phyloP scores from a whole-genome alignment of 1,140 invertebrate species.

The Tetramorium alpestre region DNA sequence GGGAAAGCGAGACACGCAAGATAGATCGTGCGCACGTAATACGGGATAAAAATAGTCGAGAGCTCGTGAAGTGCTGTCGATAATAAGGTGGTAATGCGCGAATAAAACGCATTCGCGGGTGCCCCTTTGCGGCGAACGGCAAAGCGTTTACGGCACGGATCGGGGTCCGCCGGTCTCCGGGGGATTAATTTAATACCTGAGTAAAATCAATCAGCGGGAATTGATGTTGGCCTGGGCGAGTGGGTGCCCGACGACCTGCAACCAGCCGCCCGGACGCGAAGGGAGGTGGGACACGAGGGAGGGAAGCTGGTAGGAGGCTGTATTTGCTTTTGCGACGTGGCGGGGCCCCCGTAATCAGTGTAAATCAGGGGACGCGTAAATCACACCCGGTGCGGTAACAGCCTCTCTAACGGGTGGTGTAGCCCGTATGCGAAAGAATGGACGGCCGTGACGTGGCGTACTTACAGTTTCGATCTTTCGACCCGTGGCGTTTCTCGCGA shows the following conservation, averaged over 20 bases:
- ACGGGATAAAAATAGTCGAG: conserved; percentile 28
- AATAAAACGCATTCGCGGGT: conserved; percentile 40
- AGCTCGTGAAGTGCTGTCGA: conserved; percentile 14
- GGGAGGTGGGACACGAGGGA: conserved; percentile 54
- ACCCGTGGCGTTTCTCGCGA: background rate
- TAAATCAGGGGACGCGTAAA: conserved; percentile 86
- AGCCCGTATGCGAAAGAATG: conserved; percentile 42
- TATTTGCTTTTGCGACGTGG: conserved; percentile 83
- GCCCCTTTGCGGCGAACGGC: conserved; percentile 26
- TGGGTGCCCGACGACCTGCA: conserved; percentile 73
- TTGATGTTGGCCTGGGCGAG: conserved; percentile 79
- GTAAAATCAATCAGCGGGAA: conserved; percentile 84
- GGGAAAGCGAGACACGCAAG: background rate
- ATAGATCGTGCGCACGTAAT: background rate
- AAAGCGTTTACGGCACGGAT: conserved; percentile 43
- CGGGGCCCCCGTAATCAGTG: conserved; percentile 84
- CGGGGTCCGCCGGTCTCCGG: conserved; percentile 51
- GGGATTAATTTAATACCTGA: conserved; percentile 83
- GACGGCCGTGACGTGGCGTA: background rate
- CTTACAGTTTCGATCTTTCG: conserved; percentile 22
- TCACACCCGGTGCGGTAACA: conserved; percentile 82
- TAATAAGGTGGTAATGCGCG: conserved; percentile 59
- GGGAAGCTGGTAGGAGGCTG: conserved; percentile 63
- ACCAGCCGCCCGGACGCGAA: conserved; percentile 36
- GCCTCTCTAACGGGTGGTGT: conserved; percentile 80